Conservation (phyloP, 2,888 invertebrate species). For the Laspeyria flexula region DNA sequence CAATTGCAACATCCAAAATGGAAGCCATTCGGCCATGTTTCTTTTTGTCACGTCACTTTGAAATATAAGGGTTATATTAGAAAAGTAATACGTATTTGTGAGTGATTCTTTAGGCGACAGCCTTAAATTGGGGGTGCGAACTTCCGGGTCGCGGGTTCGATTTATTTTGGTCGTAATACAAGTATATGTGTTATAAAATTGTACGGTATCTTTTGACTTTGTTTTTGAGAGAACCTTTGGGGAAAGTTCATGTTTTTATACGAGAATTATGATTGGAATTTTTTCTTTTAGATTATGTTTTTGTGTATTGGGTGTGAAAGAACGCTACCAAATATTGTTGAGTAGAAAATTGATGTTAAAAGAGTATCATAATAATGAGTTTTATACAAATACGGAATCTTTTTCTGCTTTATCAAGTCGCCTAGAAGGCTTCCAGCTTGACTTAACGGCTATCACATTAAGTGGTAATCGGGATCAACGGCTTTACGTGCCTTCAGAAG, state of each 20-base stretch:
- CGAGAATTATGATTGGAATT: too few relatives aligned
- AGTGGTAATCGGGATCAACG: too few relatives aligned
- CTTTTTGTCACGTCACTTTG: constrained; percentile 10
- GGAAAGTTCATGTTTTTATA: neutral
- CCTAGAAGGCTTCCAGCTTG: too few relatives aligned
- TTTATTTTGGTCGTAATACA: neutral
- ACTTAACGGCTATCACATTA: too few relatives aligned
- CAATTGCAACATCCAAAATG: neutral
- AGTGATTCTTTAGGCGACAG: neutral
- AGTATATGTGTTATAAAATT: neutral
- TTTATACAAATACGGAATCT: too few relatives aligned
- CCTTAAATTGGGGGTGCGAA: neutral
- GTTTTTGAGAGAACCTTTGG: neutral
- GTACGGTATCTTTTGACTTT: neutral
- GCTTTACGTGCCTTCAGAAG: too few relatives aligned
- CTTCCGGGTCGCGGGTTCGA: neutral
- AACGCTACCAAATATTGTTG: too few relatives aligned
- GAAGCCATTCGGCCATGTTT: constrained; percentile 20
- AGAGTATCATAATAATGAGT: too few relatives aligned
- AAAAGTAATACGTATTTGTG: constrained; percentile 22
- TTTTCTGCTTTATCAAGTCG: too few relatives aligned
- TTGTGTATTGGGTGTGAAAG: too few relatives aligned
- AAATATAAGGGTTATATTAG: constrained; percentile 26
- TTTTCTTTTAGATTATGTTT: too few relatives aligned
- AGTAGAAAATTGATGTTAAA: too few relatives aligned